A percentile compares a stretch with the other conserved stretches of the same genome.
Conservation (phyloP, 2,113 vertebrate species). For the Oreotrochilus melanogaster region DNA sequence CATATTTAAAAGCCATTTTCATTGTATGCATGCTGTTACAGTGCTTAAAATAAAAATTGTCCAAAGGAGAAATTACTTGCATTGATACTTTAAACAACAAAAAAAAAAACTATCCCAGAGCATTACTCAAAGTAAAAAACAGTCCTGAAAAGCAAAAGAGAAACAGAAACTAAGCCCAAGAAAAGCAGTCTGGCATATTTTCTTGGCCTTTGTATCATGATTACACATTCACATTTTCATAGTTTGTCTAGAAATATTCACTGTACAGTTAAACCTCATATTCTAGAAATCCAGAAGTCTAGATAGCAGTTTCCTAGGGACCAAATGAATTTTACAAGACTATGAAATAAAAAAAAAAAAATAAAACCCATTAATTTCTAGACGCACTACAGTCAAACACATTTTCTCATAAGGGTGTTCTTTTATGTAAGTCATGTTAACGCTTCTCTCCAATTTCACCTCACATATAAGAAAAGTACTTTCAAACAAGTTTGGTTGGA, state of each 20-base stretch:
- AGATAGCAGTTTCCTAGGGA: not conserved
- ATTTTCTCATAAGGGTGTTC: not conserved
- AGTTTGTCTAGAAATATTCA: not conserved
- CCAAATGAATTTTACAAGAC: not conserved
- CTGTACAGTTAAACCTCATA: not conserved
- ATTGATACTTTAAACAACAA: not conserved
- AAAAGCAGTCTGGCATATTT: not conserved
- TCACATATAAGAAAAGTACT: not conserved
- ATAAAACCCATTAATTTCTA: not conserved
- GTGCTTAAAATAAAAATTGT: not conserved
- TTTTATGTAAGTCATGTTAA: not conserved
- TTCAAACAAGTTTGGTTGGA: not conserved
- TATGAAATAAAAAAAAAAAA: not conserved
- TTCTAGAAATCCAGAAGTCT: not conserved
- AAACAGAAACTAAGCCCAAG: not conserved
- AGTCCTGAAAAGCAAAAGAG: not conserved
- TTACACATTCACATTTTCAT: not conserved
- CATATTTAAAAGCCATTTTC: not conserved
- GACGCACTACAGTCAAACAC: not conserved
- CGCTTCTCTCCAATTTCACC: not conserved
- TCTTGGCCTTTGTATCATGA: not conserved
- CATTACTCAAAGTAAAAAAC: not conserved
- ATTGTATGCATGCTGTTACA: rapidly evolving
- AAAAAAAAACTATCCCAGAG: rapidly evolving
- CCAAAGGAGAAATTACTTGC: not conserved